These are phyloP conservation scores for Aselliscus stoliczkanus DNA, from an alignment of 2,797 vertebrate species.

Conservation along the genomic window DNA sequence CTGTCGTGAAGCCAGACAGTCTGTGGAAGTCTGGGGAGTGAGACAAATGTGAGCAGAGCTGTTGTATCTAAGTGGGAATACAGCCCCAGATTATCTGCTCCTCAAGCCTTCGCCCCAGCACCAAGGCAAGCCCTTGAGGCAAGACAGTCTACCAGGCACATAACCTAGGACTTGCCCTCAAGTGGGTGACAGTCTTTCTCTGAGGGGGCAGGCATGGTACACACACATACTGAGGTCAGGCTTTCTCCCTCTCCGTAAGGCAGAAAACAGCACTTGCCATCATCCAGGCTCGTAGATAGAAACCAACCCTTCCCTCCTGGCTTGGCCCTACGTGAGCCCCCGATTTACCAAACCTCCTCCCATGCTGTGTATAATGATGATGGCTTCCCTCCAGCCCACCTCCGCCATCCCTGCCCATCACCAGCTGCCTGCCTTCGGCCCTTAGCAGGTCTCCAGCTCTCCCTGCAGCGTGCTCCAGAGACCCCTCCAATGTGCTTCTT, in stretches of 20 bases:
- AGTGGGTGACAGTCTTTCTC: neutral
- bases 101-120: neutral
- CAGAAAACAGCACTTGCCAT: neutral
- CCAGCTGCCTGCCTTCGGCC: neutral
- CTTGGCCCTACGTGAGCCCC: accelerated
- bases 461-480: neutral
- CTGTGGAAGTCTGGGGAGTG: neutral
- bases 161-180: neutral
- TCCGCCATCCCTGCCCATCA: neutral
- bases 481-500: neutral
- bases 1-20: neutral
- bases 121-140: neutral
- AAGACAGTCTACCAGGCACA: neutral
- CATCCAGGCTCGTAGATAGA: neutral
- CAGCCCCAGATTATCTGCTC: neutral
- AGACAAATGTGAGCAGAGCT: neutral
- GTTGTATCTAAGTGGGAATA: accelerated
- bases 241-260: neutral
- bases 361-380: neutral
- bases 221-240: neutral
- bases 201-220: neutral
- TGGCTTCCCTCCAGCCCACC: neutral
- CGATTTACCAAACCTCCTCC: neutral
- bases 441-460: neutral
- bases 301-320: neutral